phyloP scores from a whole-genome alignment of 2,797 vertebrate genomes.

The Lepus townsendii region DNA sequence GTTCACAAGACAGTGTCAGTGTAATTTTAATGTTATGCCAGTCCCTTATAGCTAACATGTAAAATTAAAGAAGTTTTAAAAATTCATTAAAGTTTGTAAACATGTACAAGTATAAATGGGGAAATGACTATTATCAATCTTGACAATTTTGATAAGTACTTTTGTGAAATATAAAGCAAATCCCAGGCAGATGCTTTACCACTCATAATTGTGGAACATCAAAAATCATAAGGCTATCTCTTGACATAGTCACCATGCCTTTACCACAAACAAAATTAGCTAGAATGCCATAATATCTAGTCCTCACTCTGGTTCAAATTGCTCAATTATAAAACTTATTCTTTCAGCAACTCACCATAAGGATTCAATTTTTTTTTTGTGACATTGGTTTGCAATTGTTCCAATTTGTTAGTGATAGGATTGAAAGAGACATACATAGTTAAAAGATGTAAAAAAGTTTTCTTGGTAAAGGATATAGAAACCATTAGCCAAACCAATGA shows the following conservation, averaged over 20 bases:
- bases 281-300: not conserved
- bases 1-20: not conserved
- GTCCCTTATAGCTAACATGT: not conserved
- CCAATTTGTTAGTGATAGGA: not conserved
- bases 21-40: not conserved
- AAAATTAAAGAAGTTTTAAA: constrained; percentile 10
- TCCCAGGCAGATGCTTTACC: not conserved
- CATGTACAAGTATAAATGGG: not conserved
- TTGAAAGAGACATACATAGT: not conserved
- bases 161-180: not conserved
- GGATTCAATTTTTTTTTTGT: not conserved
- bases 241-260: not conserved
- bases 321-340: not conserved
- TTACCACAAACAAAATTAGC: not conserved
- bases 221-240: not conserved
- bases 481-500: not conserved
- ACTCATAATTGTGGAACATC: not conserved
- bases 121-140: not conserved
- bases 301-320: not conserved
- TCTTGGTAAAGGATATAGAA: not conserved
- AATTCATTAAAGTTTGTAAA: not conserved
- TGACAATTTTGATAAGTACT: not conserved
- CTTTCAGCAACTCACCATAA: not conserved
- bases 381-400: not conserved
- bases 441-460: not conserved